A percentile compares a stretch with the other conserved stretches of the same genome.
These are phyloP conservation scores for Lepidocyrtinus sp. DNA, from an alignment of 2,888 invertebrate genomes.

Conservation along the genomic window DNA sequence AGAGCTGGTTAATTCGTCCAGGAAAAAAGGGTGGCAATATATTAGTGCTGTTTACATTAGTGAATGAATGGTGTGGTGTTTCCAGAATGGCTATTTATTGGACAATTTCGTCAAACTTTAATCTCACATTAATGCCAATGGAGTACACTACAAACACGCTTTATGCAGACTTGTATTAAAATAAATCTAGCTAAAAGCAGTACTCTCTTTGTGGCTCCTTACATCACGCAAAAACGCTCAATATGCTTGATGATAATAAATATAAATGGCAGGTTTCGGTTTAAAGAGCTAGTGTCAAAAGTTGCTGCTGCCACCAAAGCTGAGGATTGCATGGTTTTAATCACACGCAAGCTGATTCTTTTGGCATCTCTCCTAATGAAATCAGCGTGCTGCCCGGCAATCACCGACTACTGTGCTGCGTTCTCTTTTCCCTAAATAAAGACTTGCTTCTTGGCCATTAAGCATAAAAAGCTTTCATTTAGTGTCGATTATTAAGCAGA, in stretches of 20 bases:
- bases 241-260: not conserved
- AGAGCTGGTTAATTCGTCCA: not conserved
- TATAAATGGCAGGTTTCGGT: not conserved
- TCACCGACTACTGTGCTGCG: slow-evolving; percentile 46
- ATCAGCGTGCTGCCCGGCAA: slow-evolving; percentile 65
- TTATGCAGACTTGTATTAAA: too few relatives aligned
- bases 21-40: not conserved
- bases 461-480: too few relatives aligned
- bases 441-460: too few relatives aligned
- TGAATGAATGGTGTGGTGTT: slow-evolving; percentile 13
- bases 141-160: too few relatives aligned
- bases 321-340: slow-evolving; percentile 67
- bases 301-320: slow-evolving; percentile 67
- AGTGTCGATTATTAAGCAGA: too few relatives aligned
- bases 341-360: slow-evolving; percentile 70
- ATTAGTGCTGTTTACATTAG: not conserved
- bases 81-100: slow-evolving; percentile 22
- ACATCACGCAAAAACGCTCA: not conserved
- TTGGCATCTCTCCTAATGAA: slow-evolving; percentile 70
- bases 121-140: slow-evolving; percentile 45
- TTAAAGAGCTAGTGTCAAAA: slow-evolving; percentile 66
- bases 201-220: slow-evolving; percentile 23
- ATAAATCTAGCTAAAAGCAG: too few relatives aligned
- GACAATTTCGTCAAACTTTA: slow-evolving; percentile 38
- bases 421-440: too few relatives aligned